phyloP scores from a whole-genome alignment of 2,797 vertebrate genomes.

The Pogonophryne albipinna region DNA sequence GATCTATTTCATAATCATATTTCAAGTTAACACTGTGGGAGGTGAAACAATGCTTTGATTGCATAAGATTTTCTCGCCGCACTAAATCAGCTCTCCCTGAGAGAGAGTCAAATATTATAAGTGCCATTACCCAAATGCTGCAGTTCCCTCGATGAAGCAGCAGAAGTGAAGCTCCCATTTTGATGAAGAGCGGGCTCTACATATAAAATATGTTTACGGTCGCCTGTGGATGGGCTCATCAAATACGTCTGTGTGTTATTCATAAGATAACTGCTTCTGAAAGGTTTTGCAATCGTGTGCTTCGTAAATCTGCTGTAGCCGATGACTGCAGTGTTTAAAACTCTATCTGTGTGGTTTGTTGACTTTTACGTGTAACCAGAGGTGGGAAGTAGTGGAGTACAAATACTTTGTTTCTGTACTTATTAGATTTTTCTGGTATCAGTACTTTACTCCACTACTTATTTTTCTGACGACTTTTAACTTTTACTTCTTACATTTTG shows the following conservation, averaged over 20 bases:
- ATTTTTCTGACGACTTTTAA: too few relatives aligned
- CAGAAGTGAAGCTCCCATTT: constrained; percentile 62
- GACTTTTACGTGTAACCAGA: constrained; percentile 28
- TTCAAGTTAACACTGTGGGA: constrained; percentile 70
- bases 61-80: constrained; percentile 69
- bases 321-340: constrained; percentile 65
- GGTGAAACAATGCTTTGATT: constrained; percentile 80
- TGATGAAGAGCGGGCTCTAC: constrained; percentile 70
- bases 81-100: constrained; percentile 79
- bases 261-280: constrained; percentile 76
- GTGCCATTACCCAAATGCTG: constrained; percentile 81
- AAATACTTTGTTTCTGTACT: too few relatives aligned
- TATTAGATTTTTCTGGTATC: too few relatives aligned
- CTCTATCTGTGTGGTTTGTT: constrained; percentile 64
- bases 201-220: constrained; percentile 78
- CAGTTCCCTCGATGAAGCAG: constrained; percentile 65
- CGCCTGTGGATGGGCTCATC: constrained; percentile 70
- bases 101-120: constrained; percentile 80
- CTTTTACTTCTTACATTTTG: too few relatives aligned
- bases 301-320: constrained; percentile 72
- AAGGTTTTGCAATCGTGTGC: constrained; percentile 64
- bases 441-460: too few relatives aligned
- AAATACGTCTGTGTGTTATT: constrained; percentile 74
- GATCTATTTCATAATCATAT: constrained; percentile 77
- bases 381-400: too few relatives aligned